Conservation (phyloP, 2,888 invertebrate genomes). For the Agrotis segetum region DNA sequence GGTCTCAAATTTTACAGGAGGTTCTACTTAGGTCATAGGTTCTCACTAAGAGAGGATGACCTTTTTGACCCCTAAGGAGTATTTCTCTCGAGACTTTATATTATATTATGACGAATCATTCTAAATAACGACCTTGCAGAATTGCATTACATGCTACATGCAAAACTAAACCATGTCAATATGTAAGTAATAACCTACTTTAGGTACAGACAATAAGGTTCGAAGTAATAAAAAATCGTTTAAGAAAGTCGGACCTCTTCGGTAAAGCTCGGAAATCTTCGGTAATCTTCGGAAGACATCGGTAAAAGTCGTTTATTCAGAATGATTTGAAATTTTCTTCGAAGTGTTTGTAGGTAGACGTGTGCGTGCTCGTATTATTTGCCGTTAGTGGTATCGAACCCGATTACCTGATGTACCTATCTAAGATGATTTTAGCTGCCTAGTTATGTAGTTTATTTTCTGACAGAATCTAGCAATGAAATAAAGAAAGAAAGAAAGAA, state of each 20-base stretch:
- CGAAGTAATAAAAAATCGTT: conserved; percentile 15
- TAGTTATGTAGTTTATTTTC: neutral
- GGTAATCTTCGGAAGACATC: conserved; percentile 6
- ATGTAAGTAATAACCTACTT: conserved; percentile 27
- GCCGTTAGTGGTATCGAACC: conserved; percentile 47
- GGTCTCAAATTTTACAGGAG: too few species aligned
- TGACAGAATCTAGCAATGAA: neutral
- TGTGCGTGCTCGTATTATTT: conserved; percentile 29
- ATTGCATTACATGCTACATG: neutral
- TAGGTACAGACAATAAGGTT: conserved; percentile 31
- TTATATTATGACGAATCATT: conserved; percentile 32
- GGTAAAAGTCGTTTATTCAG: conserved; percentile 16
- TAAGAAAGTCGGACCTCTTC: conserved; percentile 17
- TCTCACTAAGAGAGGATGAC: too few species aligned
- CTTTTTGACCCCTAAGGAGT: too few species aligned
- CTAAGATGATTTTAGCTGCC: neutral
- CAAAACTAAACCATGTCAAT: conserved; percentile 25
- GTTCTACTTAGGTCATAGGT: too few species aligned
- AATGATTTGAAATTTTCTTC: conserved; percentile 26
- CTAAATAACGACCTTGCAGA: conserved; percentile 2
- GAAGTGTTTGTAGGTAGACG: conserved; percentile 1
- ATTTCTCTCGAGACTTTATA: conserved; percentile 20
- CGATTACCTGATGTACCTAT: neutral
- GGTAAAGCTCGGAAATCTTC: conserved; percentile 5
- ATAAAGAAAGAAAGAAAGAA: too few species aligned